phyloP scores from a whole-genome alignment of 2,113 vertebrate genomes.

The Halcyon malimbica region DNA sequence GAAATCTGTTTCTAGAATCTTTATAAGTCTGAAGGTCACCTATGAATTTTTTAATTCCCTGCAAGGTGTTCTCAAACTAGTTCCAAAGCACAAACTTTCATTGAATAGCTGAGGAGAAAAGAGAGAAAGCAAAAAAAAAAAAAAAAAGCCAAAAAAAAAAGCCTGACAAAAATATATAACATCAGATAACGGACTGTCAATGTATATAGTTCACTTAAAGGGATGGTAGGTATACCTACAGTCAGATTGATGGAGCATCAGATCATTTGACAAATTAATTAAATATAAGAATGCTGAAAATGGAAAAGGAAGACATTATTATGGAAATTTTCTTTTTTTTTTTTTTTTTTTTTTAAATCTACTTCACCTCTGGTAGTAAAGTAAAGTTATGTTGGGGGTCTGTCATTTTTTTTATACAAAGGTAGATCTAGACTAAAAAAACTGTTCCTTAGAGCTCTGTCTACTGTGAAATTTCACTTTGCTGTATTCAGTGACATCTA shows the following conservation, averaged over 20 bases:
- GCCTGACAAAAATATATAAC: not conserved
- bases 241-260: not conserved
- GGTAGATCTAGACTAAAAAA: not conserved
- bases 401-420: not conserved
- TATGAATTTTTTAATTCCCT: not conserved
- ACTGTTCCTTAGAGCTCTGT: not conserved
- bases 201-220: not conserved
- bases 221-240: not conserved
- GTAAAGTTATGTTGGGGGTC: not conserved
- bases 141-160: not conserved
- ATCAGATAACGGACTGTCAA: not conserved
- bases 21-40: not conserved
- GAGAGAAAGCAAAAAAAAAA: not conserved
- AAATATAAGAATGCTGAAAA: not conserved
- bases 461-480: not conserved
- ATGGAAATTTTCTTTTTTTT: not conserved
- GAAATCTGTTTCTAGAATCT: not conserved
- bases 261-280: not conserved
- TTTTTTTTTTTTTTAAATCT: not conserved
- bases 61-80: not conserved
- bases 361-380: not conserved
- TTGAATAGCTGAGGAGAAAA: not conserved
- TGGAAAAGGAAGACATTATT: not conserved
- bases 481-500: not conserved
- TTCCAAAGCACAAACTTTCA: not conserved